Conservation (phyloP, 2,797 vertebrate genomes). For the Dromococcyx pavoninus region DNA sequence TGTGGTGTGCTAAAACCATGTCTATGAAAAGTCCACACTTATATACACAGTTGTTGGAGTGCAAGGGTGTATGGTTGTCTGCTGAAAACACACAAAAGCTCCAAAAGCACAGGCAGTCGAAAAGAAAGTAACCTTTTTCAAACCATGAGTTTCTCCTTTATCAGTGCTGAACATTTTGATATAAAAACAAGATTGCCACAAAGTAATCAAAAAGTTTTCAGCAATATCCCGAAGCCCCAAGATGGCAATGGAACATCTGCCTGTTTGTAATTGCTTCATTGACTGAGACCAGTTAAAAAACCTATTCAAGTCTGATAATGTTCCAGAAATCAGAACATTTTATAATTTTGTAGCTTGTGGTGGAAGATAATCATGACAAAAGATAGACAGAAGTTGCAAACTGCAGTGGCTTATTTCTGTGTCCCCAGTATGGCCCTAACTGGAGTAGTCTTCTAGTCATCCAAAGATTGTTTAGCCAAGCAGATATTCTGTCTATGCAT, state of each 20-base stretch:
- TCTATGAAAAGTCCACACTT: too few relatives aligned
- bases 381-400: too few relatives aligned
- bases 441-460: background rate
- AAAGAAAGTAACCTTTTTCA: background rate
- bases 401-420: background rate
- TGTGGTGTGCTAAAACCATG: too few relatives aligned
- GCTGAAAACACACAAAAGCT: background rate
- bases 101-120: background rate
- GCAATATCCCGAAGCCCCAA: background rate
- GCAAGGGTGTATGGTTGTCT: too few relatives aligned
- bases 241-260: background rate
- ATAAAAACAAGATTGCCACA: too few relatives aligned
- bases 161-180: background rate
- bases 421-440: background rate
- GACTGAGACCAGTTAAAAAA: background rate
- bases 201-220: too few relatives aligned
- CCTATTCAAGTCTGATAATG: background rate
- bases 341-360: background rate
- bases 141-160: background rate
- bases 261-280: background rate
- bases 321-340: background rate
- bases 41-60: too few relatives aligned
- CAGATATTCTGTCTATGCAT: background rate
- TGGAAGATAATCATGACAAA: background rate
- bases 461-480: too few relatives aligned